phyloP scores from a whole-genome alignment of 2,888 invertebrate species.

The Cylloceria caligata region DNA sequence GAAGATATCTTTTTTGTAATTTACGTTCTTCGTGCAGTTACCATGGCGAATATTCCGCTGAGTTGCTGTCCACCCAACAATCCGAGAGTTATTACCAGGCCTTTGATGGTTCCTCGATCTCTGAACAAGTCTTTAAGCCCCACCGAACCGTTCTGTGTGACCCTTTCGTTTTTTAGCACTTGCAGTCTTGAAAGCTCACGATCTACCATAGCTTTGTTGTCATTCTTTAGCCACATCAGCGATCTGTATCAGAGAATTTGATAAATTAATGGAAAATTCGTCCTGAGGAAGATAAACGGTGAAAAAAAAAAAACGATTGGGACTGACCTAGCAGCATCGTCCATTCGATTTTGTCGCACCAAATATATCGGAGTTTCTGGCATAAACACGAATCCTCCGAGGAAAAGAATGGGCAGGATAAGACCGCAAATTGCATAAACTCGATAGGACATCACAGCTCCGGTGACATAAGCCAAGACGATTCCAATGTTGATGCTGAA shows the following conservation, averaged over 20 bases:
- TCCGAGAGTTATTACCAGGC: conserved; percentile 81
- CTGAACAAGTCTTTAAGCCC: conserved; percentile 81
- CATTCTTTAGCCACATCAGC: conserved; percentile 78
- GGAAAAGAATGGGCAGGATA: conserved; percentile 82
- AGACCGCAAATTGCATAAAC: conserved; percentile 84
- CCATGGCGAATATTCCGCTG: conserved; percentile 84
- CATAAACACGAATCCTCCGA: conserved; percentile 83
- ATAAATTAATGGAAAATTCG: neutral
- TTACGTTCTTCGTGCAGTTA: conserved; percentile 63
- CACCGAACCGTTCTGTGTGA: conserved; percentile 64
- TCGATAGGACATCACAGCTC: conserved; percentile 84
- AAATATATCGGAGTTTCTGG: conserved; percentile 87
- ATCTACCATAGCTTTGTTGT: conserved; percentile 75
- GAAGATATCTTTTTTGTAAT: too few relatives aligned
- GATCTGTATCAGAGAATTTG: conserved; percentile 70
- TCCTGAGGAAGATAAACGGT: neutral
- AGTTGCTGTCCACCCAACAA: conserved; percentile 84
- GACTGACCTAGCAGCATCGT: conserved; percentile 82
- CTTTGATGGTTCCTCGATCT: conserved; percentile 81
- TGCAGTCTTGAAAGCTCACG: conserved; percentile 76
- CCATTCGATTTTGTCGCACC: conserved; percentile 79
- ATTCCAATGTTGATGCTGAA: conserved; percentile 85
- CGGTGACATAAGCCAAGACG: conserved; percentile 83
- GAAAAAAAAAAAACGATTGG: neutral
- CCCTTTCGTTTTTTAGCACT: conserved; percentile 72